These are phyloP conservation scores for Macrophya alboannulata DNA, from an alignment of 2,888 invertebrate species.

Conservation along the genomic window DNA sequence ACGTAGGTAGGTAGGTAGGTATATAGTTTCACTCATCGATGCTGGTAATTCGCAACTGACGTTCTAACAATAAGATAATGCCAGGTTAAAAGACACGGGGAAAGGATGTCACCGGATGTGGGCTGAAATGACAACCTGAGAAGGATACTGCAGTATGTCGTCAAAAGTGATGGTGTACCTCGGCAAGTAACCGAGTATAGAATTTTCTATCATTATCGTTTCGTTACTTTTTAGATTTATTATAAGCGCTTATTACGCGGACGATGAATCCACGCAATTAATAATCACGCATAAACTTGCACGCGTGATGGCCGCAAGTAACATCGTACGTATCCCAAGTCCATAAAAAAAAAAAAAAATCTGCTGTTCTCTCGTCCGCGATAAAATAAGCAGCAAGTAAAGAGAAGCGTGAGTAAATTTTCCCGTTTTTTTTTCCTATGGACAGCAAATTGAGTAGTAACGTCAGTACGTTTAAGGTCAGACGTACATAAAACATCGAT, in stretches of 20 bases:
- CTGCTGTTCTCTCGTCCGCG: neutral
- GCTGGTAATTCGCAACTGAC: constrained; percentile 39
- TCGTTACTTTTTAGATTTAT: constrained; percentile 47
- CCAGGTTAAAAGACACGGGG: constrained; percentile 33
- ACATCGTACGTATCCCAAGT: neutral
- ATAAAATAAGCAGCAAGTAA: neutral
- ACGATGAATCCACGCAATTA: constrained; percentile 24
- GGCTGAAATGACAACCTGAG: constrained; percentile 47
- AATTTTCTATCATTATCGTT: constrained; percentile 50
- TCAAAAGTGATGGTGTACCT: constrained; percentile 42
- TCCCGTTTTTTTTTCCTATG: neutral
- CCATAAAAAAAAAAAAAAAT: neutral
- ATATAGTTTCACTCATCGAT: constrained; percentile 38
- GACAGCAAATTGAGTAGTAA: constrained; percentile 1
- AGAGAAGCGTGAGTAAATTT: neutral
- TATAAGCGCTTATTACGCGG: constrained; percentile 41
- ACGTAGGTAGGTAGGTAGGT: constrained; percentile 6
- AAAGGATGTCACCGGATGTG: constrained; percentile 55
- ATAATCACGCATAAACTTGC: constrained; percentile 13
- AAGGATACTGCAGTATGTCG: constrained; percentile 48
- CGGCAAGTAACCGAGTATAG: neutral
- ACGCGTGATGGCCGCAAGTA: constrained; percentile 35
- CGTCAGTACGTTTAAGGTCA: neutral
- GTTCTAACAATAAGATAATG: constrained; percentile 44
- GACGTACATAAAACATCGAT: neutral